Percentiles rank a stretch among this genome's conserved stretches.
phyloP scores from a whole-genome alignment of 2,113 vertebrate genomes.

The Peromyscus maniculatus region DNA sequence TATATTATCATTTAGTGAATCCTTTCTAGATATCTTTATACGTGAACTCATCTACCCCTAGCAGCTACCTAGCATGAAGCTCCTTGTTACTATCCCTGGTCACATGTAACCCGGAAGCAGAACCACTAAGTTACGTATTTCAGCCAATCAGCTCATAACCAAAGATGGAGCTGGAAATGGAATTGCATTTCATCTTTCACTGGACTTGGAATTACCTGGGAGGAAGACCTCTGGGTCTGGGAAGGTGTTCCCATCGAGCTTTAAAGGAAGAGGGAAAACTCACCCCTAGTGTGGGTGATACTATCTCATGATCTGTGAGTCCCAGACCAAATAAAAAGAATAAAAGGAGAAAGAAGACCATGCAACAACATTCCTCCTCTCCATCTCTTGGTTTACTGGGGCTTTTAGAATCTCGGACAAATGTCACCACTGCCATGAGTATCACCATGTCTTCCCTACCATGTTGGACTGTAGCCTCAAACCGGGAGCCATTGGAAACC shows the following conservation, averaged over 20 bases:
- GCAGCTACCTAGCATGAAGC: neutral
- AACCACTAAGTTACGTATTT: conserved; percentile 10
- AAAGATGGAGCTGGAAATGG: neutral
- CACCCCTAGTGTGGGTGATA: neutral
- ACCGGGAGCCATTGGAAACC: neutral
- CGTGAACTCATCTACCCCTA: neutral
- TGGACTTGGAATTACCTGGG: neutral
- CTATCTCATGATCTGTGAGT: neutral
- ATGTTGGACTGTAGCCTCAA: neutral
- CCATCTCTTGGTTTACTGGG: neutral
- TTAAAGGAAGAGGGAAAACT: neutral
- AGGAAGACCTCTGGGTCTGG: neutral
- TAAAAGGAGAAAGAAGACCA: neutral
- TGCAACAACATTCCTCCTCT: neutral
- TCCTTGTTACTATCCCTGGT: neutral
- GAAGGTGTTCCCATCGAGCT: neutral
- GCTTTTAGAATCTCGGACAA: neutral
- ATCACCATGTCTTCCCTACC: neutral
- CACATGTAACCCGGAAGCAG: neutral
- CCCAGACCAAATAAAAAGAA: neutral
- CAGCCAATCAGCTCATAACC: neutral
- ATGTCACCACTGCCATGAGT: neutral
- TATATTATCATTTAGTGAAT: neutral
- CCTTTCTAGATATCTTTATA: neutral
- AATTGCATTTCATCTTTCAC: neutral